Conservation (phyloP, 2,888 invertebrate species). For the Deilephila elpenor region DNA sequence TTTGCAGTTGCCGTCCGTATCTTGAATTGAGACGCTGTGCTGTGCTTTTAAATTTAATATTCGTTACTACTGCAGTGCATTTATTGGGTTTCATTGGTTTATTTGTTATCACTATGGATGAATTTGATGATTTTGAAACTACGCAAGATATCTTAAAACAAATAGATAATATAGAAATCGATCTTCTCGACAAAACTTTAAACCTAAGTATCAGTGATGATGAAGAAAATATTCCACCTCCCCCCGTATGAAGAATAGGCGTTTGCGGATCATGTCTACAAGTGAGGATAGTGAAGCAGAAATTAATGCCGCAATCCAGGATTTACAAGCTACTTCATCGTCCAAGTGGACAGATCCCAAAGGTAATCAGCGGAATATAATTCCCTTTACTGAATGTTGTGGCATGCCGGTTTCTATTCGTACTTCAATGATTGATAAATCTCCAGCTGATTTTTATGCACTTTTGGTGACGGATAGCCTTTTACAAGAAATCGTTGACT, state of each 20-base stretch:
- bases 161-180: constrained; percentile 42
- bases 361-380: constrained; percentile 41
- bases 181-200: constrained; percentile 40
- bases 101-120: too few relatives aligned
- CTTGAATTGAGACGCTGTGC: too few relatives aligned
- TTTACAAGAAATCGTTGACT: constrained; percentile 41
- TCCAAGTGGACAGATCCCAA: constrained; percentile 40
- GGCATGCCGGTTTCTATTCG: constrained; percentile 40
- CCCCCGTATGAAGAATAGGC: constrained; percentile 5
- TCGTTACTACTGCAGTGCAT: too few relatives aligned
- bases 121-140: constrained; percentile 34
- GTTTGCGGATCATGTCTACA: too few relatives aligned
- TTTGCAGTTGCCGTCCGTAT: constrained; percentile 27
- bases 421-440: constrained; percentile 35
- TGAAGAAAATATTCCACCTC: constrained; percentile 37
- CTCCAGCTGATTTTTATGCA: too few relatives aligned
- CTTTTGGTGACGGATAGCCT: constrained; percentile 35
- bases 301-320: too few relatives aligned
- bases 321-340: constrained; percentile 33
- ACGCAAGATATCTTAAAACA: constrained; percentile 38
- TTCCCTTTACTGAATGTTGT: constrained; percentile 44
- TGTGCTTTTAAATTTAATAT: too few relatives aligned
- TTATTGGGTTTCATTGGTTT: too few relatives aligned
- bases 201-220: constrained; percentile 39
- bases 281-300: too few relatives aligned